These are phyloP conservation scores for Tachypleus tridentatus DNA, from an alignment of 1,140 invertebrate genomes.

Conservation along the genomic window DNA sequence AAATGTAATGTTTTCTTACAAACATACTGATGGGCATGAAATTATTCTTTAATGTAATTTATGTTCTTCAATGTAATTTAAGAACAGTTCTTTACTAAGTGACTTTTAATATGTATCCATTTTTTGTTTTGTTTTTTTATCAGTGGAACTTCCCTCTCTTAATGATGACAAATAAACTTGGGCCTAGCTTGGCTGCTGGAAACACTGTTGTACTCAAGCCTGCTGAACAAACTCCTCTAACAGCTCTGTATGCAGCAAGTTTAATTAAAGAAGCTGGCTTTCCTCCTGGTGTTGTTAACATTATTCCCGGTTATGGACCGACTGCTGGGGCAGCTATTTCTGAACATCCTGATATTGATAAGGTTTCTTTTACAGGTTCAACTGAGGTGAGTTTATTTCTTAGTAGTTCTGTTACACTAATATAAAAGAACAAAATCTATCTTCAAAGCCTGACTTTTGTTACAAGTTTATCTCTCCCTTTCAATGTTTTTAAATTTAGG, in stretches of 20 bases:
- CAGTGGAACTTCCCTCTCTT: slow-evolving; percentile 46
- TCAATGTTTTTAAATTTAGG: slow-evolving; percentile 6
- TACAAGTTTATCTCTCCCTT: neutral
- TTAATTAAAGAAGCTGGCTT: slow-evolving; percentile 32
- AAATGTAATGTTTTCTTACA: too few relatives aligned
- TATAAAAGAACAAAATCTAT: neutral
- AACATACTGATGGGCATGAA: too few relatives aligned
- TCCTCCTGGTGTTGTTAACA: slow-evolving; percentile 34
- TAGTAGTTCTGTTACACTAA: neutral
- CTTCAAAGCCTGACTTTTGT: neutral
- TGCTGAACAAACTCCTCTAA: slow-evolving; percentile 44
- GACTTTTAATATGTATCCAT: neutral
- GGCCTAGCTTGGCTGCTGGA: slow-evolving; percentile 39
- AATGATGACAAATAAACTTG: slow-evolving; percentile 45
- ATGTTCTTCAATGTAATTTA: too few relatives aligned
- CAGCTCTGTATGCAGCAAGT: slow-evolving; percentile 38
- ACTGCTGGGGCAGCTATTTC: slow-evolving; percentile 34
- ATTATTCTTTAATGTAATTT: too few relatives aligned
- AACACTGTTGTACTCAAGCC: slow-evolving; percentile 41
- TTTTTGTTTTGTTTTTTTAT: slow-evolving; percentile 29
- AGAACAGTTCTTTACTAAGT: too few relatives aligned
- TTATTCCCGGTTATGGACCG: slow-evolving; percentile 36
- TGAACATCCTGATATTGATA: slow-evolving; percentile 32
- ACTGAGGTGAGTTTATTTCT: slow-evolving; percentile 31
- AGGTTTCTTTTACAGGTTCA: slow-evolving; percentile 41